Evolutionary conservation across 2,888 invertebrate genomes (phyloP).

Genomic region (Aphodius granarius): DNA sequence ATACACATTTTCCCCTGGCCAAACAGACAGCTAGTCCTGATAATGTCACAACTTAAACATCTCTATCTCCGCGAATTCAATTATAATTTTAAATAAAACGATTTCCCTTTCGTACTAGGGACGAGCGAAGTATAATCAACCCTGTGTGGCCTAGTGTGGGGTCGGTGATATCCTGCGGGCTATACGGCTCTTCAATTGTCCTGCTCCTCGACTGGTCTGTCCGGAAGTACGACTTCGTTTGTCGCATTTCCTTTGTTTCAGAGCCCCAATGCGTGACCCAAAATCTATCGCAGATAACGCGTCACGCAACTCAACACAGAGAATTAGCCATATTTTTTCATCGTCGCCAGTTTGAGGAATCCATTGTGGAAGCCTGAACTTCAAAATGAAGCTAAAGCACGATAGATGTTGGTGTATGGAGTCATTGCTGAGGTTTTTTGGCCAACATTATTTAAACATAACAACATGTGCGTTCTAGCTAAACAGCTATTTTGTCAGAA

Average conservation of each 20-base stretch:
- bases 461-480: too few species aligned
- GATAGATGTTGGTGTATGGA: too few species aligned
- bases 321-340: background rate
- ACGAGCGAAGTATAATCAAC: background rate
- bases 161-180: background rate
- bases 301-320: background rate
- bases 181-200: background rate
- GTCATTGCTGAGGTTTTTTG: too few species aligned
- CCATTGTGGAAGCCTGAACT: background rate
- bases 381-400: background rate
- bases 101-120: background rate
- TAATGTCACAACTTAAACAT: background rate
- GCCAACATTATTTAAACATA: too few species aligned
- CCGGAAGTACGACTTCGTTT: background rate
- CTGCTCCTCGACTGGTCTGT: background rate
- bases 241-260: background rate
- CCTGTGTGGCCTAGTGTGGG: background rate
- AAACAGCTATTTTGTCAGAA: too few species aligned
- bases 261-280: background rate
- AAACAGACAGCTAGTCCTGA: too few species aligned
- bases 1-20: too few species aligned
- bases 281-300: background rate
- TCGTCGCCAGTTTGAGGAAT: background rate
- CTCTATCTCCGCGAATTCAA: background rate
- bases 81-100: background rate